Percentiles rank a stretch among this genome's conserved stretches.
These are phyloP conservation scores for Acromyrmex charruanus DNA, from an alignment of 1,140 invertebrate species.

Conservation along the genomic window DNA sequence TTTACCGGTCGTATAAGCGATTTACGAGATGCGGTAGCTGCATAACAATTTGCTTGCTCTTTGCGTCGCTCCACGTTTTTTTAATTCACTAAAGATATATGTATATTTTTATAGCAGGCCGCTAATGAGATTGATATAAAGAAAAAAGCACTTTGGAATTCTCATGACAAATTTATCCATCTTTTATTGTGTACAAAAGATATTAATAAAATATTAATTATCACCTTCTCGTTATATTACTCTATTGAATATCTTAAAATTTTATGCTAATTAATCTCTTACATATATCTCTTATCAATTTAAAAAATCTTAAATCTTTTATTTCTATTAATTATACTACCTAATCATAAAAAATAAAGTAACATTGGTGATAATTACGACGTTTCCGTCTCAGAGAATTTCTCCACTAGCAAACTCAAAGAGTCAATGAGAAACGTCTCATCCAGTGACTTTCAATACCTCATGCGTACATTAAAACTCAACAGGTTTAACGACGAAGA, in stretches of 20 bases:
- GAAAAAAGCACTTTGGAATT: neutral
- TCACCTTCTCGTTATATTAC: neutral
- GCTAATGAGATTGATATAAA: neutral
- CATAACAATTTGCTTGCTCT: neutral
- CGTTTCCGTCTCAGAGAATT: neutral
- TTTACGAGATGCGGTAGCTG: neutral
- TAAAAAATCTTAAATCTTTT: neutral
- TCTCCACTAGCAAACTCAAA: neutral
- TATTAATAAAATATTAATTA: neutral
- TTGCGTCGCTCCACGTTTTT: neutral
- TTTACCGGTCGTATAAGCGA: neutral
- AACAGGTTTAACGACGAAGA: constrained; percentile 51
- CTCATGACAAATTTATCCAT: neutral
- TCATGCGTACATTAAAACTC: constrained; percentile 49
- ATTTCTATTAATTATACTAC: neutral
- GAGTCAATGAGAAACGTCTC: constrained; percentile 13
- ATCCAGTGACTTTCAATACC: constrained; percentile 3
- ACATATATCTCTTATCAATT: neutral
- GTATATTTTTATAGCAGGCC: neutral
- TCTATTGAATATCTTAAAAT: constrained; percentile 1
- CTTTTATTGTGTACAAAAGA: neutral
- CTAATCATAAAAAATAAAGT: neutral
- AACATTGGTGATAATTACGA: neutral
- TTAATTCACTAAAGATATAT: constrained; percentile 1
- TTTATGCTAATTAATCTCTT: constrained; percentile 6